Conservation (phyloP, 2,113 vertebrate genomes). For the Malurus elegans region DNA sequence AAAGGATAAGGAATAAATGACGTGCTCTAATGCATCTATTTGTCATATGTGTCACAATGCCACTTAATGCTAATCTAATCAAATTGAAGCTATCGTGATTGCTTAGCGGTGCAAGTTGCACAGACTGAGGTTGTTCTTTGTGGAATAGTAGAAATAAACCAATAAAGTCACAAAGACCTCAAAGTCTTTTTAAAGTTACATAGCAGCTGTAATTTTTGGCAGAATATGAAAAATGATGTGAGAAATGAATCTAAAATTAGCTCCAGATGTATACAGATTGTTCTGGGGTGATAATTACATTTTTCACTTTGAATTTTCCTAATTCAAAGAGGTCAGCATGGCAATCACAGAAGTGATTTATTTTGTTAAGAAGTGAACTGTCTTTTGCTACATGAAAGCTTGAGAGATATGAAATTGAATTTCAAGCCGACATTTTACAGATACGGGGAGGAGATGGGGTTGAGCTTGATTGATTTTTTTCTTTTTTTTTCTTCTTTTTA, state of each 20-base stretch:
- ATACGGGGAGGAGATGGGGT: slow-evolving; percentile 74
- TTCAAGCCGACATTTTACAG: slow-evolving; percentile 78
- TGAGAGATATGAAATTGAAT: slow-evolving; percentile 85
- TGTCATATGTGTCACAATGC: slow-evolving; percentile 88
- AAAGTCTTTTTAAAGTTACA: slow-evolving; percentile 75
- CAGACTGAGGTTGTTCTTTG: slow-evolving; percentile 20
- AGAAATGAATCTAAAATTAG: slow-evolving; percentile 80
- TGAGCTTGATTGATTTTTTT: slow-evolving; percentile 80
- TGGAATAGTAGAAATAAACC: slow-evolving; percentile 51
- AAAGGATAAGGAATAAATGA: slow-evolving; percentile 79
- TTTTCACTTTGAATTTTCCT: slow-evolving; percentile 85
- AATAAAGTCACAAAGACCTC: slow-evolving; percentile 38
- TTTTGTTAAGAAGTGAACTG: slow-evolving; percentile 87
- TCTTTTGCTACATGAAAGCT: slow-evolving; percentile 84
- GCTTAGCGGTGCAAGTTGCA: slow-evolving; percentile 40
- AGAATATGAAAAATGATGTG: slow-evolving; percentile 76
- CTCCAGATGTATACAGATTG: slow-evolving; percentile 82
- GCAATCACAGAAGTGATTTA: slow-evolving; percentile 86
- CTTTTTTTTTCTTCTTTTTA: neutral
- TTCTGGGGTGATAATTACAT: slow-evolving; percentile 86
- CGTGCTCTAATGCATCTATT: slow-evolving; percentile 87
- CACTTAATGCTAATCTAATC: slow-evolving; percentile 92
- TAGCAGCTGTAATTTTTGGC: slow-evolving; percentile 85
- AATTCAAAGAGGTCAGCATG: slow-evolving; percentile 83
- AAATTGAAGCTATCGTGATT: slow-evolving; percentile 76